phyloP scores from a whole-genome alignment of 2,113 vertebrate species.

The Cyphomyrus plagiostoma region DNA sequence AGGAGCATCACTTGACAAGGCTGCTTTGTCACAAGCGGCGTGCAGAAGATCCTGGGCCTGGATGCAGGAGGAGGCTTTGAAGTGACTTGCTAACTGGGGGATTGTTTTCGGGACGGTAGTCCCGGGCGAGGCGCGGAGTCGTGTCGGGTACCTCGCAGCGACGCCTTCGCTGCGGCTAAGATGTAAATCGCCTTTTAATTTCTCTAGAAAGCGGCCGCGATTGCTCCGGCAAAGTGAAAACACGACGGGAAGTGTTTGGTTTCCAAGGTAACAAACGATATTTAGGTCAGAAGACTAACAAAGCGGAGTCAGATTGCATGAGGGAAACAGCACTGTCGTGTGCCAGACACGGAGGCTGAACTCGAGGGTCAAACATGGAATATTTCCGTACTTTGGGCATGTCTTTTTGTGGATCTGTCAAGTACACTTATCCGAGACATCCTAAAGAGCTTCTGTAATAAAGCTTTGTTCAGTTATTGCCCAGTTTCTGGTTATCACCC shows the following conservation, averaged over 20 bases:
- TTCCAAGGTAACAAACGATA: conserved; percentile 30
- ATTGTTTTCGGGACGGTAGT: conserved; percentile 6
- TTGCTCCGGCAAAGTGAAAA: conserved; percentile 3
- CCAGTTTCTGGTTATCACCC: neutral
- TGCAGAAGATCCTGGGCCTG: neutral
- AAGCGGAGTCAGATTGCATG: conserved; percentile 20
- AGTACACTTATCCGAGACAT: neutral
- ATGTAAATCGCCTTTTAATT: conserved; percentile 27
- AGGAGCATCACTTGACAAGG: neutral
- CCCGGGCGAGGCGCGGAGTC: conserved; percentile 4
- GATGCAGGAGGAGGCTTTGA: conserved; percentile 15
- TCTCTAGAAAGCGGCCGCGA: conserved; percentile 11
- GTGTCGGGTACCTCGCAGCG: conserved; percentile 7
- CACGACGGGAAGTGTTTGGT: conserved; percentile 17
- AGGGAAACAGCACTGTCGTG: neutral
- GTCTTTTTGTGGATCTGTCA: neutral
- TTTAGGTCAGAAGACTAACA: conserved; percentile 30
- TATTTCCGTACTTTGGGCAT: neutral
- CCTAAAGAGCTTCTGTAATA: neutral
- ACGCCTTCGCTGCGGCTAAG: neutral
- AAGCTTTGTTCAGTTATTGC: neutral
- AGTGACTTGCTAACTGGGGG: conserved; percentile 3
- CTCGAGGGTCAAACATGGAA: conserved; percentile 1
- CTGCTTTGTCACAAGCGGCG: neutral
- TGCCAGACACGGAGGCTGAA: neutral